phyloP scores from a whole-genome alignment of 1,140 invertebrate genomes.

The Fopius arisanus region DNA sequence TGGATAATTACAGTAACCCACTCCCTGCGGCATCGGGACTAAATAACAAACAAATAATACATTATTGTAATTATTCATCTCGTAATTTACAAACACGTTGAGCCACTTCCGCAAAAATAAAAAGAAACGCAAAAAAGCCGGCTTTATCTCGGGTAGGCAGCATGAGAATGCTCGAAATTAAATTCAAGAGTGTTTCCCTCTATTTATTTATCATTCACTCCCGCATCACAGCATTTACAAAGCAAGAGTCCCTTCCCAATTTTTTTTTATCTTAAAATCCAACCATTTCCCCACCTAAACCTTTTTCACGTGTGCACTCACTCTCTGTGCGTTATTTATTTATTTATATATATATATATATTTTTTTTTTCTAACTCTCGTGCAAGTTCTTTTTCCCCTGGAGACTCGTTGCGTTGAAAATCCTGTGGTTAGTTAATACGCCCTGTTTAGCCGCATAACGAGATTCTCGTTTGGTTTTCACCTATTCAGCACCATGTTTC shows the following conservation, averaged over 20 bases:
- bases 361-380: background rate
- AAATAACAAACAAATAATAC: too few relatives aligned
- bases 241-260: background rate
- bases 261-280: background rate
- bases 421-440: slow-evolving; percentile 30
- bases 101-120: background rate
- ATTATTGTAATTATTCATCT: background rate
- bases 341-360: too few relatives aligned
- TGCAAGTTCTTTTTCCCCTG: background rate
- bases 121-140: background rate
- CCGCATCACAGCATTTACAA: background rate
- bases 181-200: background rate
- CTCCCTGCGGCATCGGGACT: too few relatives aligned
- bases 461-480: slow-evolving; percentile 34
- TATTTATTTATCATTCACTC: slow-evolving; percentile 8
- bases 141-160: background rate
- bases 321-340: background rate
- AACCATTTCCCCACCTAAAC: background rate
- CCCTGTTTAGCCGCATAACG: slow-evolving; percentile 40
- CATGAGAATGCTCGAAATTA: background rate
- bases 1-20: too few relatives aligned
- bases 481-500: slow-evolving; percentile 20
- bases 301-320: background rate
- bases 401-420: slow-evolving; percentile 11
- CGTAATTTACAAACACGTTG: background rate